These are phyloP conservation scores for Puntigrus tetrazona DNA, from an alignment of 2,113 vertebrate species.

Conservation along the genomic window DNA sequence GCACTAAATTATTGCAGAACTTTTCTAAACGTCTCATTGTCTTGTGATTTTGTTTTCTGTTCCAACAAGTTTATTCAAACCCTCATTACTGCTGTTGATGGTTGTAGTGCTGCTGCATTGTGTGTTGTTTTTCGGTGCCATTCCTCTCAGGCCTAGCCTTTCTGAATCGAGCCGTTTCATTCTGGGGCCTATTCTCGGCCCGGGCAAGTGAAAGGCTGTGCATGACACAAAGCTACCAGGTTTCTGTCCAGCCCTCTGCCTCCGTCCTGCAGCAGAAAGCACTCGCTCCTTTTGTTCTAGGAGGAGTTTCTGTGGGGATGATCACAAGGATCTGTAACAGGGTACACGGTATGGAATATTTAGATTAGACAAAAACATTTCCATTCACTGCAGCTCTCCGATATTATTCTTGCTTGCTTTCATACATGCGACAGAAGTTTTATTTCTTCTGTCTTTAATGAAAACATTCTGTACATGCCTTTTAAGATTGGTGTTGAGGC, in stretches of 20 bases:
- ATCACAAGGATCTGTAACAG: neutral
- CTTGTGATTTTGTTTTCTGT: neutral
- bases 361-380: neutral
- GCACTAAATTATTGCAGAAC: neutral
- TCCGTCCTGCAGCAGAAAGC: conserved; percentile 22
- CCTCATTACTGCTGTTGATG: neutral
- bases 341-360: neutral
- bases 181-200: conserved; percentile 27
- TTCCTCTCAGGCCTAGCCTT: neutral
- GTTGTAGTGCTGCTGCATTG: neutral
- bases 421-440: neutral
- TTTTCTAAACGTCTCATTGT: neutral
- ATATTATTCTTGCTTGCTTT: neutral
- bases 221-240: conserved; percentile 57
- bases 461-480: neutral
- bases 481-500: neutral
- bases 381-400: neutral
- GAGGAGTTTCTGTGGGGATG: conserved; percentile 23
- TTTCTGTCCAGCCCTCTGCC: conserved; percentile 49
- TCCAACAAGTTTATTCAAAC: neutral
- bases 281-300: conserved; percentile 37
- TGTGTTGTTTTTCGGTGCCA: conserved; percentile 30
- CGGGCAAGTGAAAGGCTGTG: conserved; percentile 46
- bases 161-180: conserved; percentile 52
- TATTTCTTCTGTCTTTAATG: neutral